These are phyloP conservation scores for Prorops nasuta DNA, from an alignment of 1,140 invertebrate genomes.

Conservation along the genomic window DNA sequence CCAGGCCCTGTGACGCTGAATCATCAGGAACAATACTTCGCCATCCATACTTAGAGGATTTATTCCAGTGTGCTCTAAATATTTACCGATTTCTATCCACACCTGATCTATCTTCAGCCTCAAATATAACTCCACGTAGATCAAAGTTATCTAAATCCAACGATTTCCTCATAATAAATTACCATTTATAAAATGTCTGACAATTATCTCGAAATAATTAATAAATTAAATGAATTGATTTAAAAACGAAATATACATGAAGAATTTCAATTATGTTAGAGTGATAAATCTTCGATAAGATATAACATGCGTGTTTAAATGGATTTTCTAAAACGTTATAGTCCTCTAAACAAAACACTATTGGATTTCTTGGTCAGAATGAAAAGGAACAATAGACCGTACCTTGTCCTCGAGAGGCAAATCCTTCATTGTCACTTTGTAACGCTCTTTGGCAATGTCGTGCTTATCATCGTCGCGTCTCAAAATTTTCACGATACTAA, in stretches of 20 bases:
- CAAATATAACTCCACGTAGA: conserved; percentile 30
- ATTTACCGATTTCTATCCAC: conserved; percentile 32
- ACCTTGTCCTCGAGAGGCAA: conserved; percentile 33
- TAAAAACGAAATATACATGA: neutral
- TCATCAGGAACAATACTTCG: conserved; percentile 33
- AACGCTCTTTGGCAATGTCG: conserved; percentile 24
- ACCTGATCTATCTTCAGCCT: conserved; percentile 33
- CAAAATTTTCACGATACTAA: conserved; percentile 32
- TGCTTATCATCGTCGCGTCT: conserved; percentile 20
- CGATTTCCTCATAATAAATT: neutral
- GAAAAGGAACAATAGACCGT: too few relatives aligned
- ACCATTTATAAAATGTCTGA: neutral
- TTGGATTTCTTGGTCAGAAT: too few relatives aligned
- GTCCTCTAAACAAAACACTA: neutral
- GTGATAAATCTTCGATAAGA: neutral
- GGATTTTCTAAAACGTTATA: neutral
- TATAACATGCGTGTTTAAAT: neutral
- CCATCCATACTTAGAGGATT: conserved; percentile 32
- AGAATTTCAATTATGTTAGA: neutral
- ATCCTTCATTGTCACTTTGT: conserved; percentile 26
- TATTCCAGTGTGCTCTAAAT: conserved; percentile 28
- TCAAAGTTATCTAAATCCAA: conserved; percentile 36
- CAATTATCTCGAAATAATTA: neutral
- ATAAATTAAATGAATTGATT: neutral
- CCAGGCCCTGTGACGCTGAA: conserved; percentile 24